These are phyloP conservation scores for Halocynthia aurantium DNA, from an alignment of 23 tunicate genomes.

Conservation along the genomic window DNA sequence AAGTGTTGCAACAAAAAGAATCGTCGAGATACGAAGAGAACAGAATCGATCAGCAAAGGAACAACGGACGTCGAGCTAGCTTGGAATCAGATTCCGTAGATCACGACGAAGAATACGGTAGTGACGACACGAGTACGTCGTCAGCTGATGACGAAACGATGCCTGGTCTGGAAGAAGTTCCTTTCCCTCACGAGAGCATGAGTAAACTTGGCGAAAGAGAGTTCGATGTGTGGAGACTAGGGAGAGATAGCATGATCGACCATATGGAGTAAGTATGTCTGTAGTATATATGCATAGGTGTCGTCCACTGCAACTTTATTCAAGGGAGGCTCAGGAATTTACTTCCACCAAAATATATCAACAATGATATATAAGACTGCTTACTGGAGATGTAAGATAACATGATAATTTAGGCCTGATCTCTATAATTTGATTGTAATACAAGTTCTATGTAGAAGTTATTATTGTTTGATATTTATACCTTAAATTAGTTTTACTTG, in stretches of 20 bases:
- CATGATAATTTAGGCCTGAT: too few species aligned
- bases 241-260: conserved; percentile 82
- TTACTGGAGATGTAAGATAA: too few species aligned
- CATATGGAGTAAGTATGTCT: conserved; percentile 72
- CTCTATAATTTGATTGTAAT: neutral
- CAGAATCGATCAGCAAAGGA: too few species aligned
- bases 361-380: too few species aligned
- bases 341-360: too few species aligned
- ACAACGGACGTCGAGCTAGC: too few species aligned
- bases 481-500: neutral
- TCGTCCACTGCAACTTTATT: too few species aligned
- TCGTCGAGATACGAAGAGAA: too few species aligned
- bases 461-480: neutral
- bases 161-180: conserved; percentile 59
- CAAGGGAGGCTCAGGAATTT: too few species aligned
- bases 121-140: conserved; percentile 4
- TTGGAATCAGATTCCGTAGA: neutral
- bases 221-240: conserved; percentile 83
- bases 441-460: neutral
- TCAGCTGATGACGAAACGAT: conserved; percentile 34
- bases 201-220: conserved; percentile 46
- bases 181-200: conserved; percentile 64
- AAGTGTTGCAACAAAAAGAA: too few species aligned
- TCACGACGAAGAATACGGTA: neutral
- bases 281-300: too few species aligned